A percentile compares a stretch with the other conserved stretches of the same genome.
These are phyloP conservation scores for Monochamus saltuarius DNA, from an alignment of 1,140 invertebrate species.

Conservation along the genomic window DNA sequence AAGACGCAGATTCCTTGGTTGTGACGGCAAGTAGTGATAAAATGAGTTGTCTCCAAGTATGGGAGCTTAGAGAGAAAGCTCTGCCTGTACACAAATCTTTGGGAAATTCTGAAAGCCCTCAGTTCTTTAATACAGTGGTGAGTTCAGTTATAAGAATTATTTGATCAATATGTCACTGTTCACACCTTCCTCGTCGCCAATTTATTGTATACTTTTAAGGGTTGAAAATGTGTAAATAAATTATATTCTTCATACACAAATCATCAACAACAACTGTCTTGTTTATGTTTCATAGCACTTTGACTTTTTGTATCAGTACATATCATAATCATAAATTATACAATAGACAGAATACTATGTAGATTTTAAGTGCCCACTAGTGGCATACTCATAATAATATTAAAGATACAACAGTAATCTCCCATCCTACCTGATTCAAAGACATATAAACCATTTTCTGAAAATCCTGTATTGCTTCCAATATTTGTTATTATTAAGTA, in stretches of 20 bases:
- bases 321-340: constrained; percentile 1
- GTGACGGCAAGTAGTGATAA: constrained; percentile 65
- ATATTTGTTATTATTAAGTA: too few species aligned
- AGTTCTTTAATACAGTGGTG: constrained; percentile 71
- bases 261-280: not conserved
- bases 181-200: too few species aligned
- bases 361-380: too few species aligned
- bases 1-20: constrained; percentile 79
- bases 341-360: too few species aligned
- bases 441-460: too few species aligned
- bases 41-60: constrained; percentile 76
- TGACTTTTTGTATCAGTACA: constrained; percentile 5
- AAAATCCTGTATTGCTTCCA: too few species aligned
- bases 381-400: too few species aligned
- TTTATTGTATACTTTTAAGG: too few species aligned
- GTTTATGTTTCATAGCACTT: not conserved
- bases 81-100: constrained; percentile 78
- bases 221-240: too few species aligned
- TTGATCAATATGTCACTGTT: not conserved
- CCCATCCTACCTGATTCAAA: too few species aligned
- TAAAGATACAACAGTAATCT: too few species aligned
- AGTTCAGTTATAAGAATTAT: constrained; percentile 43
- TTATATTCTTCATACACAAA: too few species aligned
- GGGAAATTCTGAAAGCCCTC: constrained; percentile 51
- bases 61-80: constrained; percentile 80